Evolutionary conservation across 2,113 vertebrate genomes (phyloP).

Genomic region (Dromiciops gliroides): DNA sequence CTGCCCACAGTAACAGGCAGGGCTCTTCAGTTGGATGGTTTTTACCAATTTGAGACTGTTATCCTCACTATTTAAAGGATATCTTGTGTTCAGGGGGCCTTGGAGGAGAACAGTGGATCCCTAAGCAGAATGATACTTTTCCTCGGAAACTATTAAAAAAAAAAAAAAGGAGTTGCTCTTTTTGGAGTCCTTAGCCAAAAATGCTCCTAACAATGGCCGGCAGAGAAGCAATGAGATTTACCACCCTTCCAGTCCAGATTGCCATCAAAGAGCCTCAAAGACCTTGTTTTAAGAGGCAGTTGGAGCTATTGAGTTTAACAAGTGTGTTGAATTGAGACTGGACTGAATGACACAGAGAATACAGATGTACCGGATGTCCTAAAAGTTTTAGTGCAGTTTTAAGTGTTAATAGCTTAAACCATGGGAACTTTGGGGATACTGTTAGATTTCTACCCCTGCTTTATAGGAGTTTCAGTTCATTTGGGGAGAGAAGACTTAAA

Average conservation of each 20-base stretch:
- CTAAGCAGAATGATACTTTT: not conserved
- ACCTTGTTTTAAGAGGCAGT: not conserved
- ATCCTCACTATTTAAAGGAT: conserved; percentile 70
- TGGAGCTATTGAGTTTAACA: not conserved
- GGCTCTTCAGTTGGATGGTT: conserved; percentile 30
- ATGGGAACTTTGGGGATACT: not conserved
- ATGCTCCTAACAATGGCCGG: rapidly evolving
- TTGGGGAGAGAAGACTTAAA: not conserved
- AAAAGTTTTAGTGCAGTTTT: not conserved
- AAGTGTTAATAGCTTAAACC: not conserved
- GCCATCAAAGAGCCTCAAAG: not conserved
- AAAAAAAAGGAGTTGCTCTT: conserved; percentile 61
- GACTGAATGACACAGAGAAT: not conserved
- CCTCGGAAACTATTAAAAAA: conserved; percentile 8
- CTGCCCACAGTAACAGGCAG: not conserved
- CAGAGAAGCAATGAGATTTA: rapidly evolving
- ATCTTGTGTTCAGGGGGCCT: conserved; percentile 12
- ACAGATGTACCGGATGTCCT: not conserved
- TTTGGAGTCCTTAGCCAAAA: not conserved
- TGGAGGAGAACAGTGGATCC: not conserved
- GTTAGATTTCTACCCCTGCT: not conserved
- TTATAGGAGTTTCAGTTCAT: not conserved
- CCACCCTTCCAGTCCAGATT: rapidly evolving
- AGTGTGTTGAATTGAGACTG: not conserved
- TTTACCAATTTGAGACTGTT: conserved; percentile 30